These are phyloP conservation scores for Mythimna lalbum DNA, from an alignment of 2,888 invertebrate genomes.

Conservation along the genomic window DNA sequence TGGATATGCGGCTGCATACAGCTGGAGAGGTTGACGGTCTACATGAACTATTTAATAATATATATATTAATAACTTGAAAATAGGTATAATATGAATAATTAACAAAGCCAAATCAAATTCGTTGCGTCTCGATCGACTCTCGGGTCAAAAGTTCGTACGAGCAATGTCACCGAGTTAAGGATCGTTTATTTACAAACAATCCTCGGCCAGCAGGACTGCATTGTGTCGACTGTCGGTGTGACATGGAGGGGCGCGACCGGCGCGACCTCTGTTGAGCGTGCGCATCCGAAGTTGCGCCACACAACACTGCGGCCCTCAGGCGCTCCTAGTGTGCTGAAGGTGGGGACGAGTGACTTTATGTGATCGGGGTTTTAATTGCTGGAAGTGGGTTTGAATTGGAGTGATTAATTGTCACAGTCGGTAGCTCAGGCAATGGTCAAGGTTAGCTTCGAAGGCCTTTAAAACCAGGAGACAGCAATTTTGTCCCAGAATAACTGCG, in stretches of 20 bases:
- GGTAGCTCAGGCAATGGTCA: neutral
- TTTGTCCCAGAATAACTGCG: neutral
- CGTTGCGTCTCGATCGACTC: too few species aligned
- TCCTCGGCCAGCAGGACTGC: constrained; percentile 46
- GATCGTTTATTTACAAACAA: constrained; percentile 54
- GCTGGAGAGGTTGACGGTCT: too few species aligned
- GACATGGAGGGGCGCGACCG: constrained; percentile 67
- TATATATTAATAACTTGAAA: too few species aligned
- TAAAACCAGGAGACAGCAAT: neutral
- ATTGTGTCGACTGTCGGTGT: constrained; percentile 53
- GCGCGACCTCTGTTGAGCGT: constrained; percentile 67
- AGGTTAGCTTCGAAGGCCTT: neutral
- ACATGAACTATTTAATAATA: too few species aligned
- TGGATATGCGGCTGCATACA: too few species aligned
- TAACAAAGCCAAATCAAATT: neutral
- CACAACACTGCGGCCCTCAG: constrained; percentile 68
- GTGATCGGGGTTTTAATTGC: constrained; percentile 47
- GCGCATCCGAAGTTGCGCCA: constrained; percentile 68
- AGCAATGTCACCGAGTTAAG: constrained; percentile 39
- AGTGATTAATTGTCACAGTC: neutral
- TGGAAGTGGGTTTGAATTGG: constrained; percentile 9
- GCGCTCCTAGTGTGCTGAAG: constrained; percentile 56
- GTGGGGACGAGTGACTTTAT: constrained; percentile 22
- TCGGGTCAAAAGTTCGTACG: constrained; percentile 20
- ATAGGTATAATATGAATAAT: too few species aligned